These are phyloP conservation scores for Hydrolagus affinis DNA, from an alignment of 2,113 vertebrate genomes.

Conservation along the genomic window DNA sequence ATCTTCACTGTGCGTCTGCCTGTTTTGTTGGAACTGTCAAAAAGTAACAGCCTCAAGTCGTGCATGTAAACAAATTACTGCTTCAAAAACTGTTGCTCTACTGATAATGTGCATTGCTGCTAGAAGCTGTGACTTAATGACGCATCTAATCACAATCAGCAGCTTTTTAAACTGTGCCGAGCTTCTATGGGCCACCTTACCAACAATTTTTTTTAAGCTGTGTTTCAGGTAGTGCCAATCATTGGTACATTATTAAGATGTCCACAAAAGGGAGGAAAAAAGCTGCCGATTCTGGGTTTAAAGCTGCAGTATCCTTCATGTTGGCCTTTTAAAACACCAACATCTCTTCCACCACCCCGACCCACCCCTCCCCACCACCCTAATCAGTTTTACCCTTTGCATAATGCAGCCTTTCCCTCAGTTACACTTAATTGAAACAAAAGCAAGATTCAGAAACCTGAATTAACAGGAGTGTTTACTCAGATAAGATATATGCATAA, in stretches of 20 bases:
- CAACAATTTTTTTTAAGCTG: neutral
- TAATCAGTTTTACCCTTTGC: neutral
- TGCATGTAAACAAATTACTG: slow-evolving; percentile 40
- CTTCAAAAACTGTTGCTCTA: slow-evolving; percentile 22
- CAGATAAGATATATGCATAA: neutral
- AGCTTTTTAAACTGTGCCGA: slow-evolving; percentile 43
- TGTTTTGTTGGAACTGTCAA: slow-evolving; percentile 36
- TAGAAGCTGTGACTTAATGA: slow-evolving; percentile 33
- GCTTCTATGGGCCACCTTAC: neutral
- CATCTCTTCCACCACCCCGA: slow-evolving; percentile 40
- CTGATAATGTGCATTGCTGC: slow-evolving; percentile 40
- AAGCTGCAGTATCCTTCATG: slow-evolving; percentile 60
- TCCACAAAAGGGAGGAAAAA: slow-evolving; percentile 26
- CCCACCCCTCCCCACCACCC: slow-evolving; percentile 22
- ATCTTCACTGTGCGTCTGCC: slow-evolving; percentile 39
- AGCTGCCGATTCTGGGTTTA: slow-evolving; percentile 51
- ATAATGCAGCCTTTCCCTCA: slow-evolving; percentile 3
- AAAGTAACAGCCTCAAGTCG: slow-evolving; percentile 35
- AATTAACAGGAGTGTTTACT: neutral
- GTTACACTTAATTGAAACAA: neutral
- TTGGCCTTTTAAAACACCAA: neutral
- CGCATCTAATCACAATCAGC: slow-evolving; percentile 48
- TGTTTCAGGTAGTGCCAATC: neutral
- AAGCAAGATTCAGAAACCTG: neutral
- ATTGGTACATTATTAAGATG: neutral